Base-by-base conservation (phyloP, 2,113 vertebrate species). In the Halcyon malimbica region DNA sequence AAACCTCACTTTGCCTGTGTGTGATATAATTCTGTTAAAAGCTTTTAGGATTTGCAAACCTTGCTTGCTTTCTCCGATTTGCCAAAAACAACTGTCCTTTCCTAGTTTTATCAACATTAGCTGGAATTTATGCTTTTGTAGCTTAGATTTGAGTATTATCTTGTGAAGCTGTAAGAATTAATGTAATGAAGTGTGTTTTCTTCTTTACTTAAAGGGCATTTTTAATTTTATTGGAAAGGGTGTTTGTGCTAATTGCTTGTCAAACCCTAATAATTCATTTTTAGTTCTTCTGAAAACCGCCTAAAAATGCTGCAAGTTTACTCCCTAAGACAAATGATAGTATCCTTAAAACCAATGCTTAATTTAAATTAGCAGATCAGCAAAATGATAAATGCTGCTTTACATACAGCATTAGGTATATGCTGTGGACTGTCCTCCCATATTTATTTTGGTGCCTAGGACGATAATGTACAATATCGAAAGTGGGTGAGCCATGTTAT, bases 241-340 rank as follows among this genome's bases (percentile, higher is more conserved):
- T 79, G 14, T 73, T 89, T n/a, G 18, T 89, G 51, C 35, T 89
- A 96, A 94, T 96, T 95, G 28, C 37, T 65, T 92, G 67, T 25
- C 59, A 87, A 83, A 84, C n/a, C 26, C 83, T 31, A 48, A 68
- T 53, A 83, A 74, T 94, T 96, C 56, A 31, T 69, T 73, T 95
- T 93, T 87, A 64, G 6, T 31, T 83, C 13, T 48, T 80, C 41
- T 71, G 48, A 53, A 78, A 80, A 77, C 19, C 59, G 83, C 50
- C 17, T 78, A 26, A 88, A 92, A 85, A 75, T 37, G n/a, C 25
- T 67, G 15, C 13, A 37, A 9, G 16, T 68, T 87, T 78, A 50
- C n/a, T 83, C 33, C 57, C 42, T 78, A 12, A 26, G 48, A 51
- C 51, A 64, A 25, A 50, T 11, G 37, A 39, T n/a, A 59, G 16